Percentiles rank a stretch among this genome's conserved stretches.
phyloP scores from a whole-genome alignment of 2,888 invertebrate genomes.

The Lithophane semibrunnea region DNA sequence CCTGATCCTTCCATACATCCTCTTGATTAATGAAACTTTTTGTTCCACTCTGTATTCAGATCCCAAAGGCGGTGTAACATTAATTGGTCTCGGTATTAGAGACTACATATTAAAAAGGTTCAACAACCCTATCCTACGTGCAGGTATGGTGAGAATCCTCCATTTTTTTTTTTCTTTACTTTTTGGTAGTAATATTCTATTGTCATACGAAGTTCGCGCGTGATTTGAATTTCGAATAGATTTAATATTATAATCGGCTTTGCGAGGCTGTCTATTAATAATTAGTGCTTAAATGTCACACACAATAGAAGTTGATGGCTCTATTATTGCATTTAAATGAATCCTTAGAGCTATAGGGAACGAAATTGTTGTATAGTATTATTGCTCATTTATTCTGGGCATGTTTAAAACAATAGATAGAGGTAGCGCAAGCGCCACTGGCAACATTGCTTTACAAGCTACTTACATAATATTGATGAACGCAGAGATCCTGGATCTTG shows the following conservation, averaged over 20 bases:
- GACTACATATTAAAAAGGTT: conserved; percentile 84
- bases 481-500: background rate
- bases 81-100: conserved; percentile 82
- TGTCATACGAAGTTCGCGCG: conserved; percentile 62
- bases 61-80: conserved; percentile 75
- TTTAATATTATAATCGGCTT: conserved; percentile 22
- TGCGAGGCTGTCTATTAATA: conserved; percentile 30
- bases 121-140: conserved; percentile 82
- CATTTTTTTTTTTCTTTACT: conserved; percentile 58
- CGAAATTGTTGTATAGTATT: conserved; percentile 12
- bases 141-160: conserved; percentile 77
- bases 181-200: conserved; percentile 69
- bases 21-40: conserved; percentile 69
- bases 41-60: conserved; percentile 80
- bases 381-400: conserved; percentile 45
- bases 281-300: conserved; percentile 29
- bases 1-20: conserved; percentile 29
- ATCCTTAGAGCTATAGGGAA: conserved; percentile 6
- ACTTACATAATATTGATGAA: background rate
- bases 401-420: conserved; percentile 37
- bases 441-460: background rate
- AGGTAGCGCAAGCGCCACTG: conserved; percentile 9
- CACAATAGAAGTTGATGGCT: conserved; percentile 36
- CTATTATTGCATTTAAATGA: conserved; percentile 45
- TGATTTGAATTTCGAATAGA: conserved; percentile 69